Evolutionary conservation across 2,113 vertebrate genomes (phyloP), one percentile per base, ranked within the genome.

Genomic region (Amphilophus citrinellus): DNA sequence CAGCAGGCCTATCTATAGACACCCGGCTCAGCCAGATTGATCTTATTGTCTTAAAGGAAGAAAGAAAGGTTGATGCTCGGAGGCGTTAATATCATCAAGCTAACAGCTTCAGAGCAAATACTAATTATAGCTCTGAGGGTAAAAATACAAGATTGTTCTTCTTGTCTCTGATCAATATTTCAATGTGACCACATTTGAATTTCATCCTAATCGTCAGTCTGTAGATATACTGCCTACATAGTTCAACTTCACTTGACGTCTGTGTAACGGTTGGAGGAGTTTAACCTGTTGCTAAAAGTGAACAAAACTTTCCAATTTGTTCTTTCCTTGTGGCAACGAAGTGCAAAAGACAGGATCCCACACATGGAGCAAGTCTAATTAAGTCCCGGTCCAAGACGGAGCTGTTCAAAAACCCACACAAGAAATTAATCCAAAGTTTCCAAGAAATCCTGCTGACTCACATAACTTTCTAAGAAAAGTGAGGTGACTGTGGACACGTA

Each of bases 1-100:
- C 80, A 90, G 89, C 73, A 15, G 42, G 82, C 73, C 90, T 89
- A 88, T 92, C 80, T 87, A 80, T 89, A 88, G 87, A 79, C 10
- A 62, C 63, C 14, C 42, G 66, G 84, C 66, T 39, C 20, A 50
- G 84, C 18, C 60, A n/a, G 56, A 88, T 75, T 84, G 87, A 87
- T 89, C 84, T 81, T 35, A 89, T 75, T 84, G 85, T 90, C 85
- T 90, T 86, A 83, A 73, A 85, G 79, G 82, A 85, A 82, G 79
- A 88, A 65, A 83, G 66, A 65, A 61, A 76, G 76, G 86, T 44
- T 75, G 73, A 84, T 83, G 73, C 57, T 20, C 6, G 84, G 62
- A 82, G 86, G 84, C 61, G 60, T 83, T 85, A 20, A 89, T 77
- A 76, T 81, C 77, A 24, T 59, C 60, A 37, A 84, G 86, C 85